Evolutionary conservation across 2,113 vertebrate species (phyloP).

Genomic region (Oenanthe oenanthe): DNA sequence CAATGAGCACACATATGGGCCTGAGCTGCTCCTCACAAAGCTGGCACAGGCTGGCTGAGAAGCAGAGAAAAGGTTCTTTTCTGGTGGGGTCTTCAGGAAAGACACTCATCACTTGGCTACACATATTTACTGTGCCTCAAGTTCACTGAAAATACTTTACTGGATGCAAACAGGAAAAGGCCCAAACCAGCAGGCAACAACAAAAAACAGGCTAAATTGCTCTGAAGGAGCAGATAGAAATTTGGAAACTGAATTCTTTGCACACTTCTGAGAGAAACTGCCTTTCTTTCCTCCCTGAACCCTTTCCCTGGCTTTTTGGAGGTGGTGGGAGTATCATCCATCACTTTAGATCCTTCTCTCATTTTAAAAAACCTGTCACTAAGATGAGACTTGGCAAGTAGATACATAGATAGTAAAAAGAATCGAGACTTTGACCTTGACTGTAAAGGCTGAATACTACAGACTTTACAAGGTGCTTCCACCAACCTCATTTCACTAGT

Average conservation of each 20-base stretch:
- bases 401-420: background rate
- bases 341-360: background rate
- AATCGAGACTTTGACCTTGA: background rate
- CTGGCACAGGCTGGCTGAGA: background rate
- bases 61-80: background rate
- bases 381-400: background rate
- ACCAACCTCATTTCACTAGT: background rate
- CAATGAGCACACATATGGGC: background rate
- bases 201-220: background rate
- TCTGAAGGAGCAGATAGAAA: background rate
- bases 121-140: background rate
- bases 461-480: background rate
- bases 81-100: background rate
- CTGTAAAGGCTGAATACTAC: background rate
- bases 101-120: background rate
- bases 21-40: background rate
- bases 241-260: background rate
- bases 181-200: background rate
- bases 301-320: background rate
- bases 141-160: background rate
- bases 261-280: background rate
- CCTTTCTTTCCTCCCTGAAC: background rate
- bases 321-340: background rate
- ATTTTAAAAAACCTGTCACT: background rate
- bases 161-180: background rate